Evolutionary conservation across 2,888 invertebrate species (phyloP), one percentile per base, ranked within the genome.

Genomic region (Drosophila koepferae): DNA sequence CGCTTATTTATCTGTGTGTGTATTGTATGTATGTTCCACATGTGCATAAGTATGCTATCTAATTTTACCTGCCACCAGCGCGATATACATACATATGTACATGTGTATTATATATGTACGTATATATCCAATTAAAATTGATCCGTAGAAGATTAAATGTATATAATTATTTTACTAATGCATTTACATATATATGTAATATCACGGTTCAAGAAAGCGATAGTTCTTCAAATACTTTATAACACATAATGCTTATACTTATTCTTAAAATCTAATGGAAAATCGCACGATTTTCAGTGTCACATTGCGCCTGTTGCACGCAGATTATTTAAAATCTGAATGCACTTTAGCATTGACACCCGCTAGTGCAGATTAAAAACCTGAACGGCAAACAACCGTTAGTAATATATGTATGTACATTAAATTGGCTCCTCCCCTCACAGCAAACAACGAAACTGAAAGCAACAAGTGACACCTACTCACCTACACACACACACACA

Each of bases 341-440:
- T 66, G 63, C 69, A 80, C 60, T 66, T 80, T 86, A 77, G 67
- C 67, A 69, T 72, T 73, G 64, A 79, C 81, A 77, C 72, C 83
- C 71, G 74, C 51, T 60, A 72, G 74, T 28, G 51, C 71, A 69
- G 79, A 72, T 73, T 63, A 28, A 61, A 81, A 78, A 69, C 76
- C 67, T 67, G 70, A 74, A 60, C 64, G 44, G 41, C 59, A 58
- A 73, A 41, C 41, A 54, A 55, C 40, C 40, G 48, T 51, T 48
- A 28, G 38, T 36, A 55, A 55, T 49, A 20, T 36, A 49, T 23
- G 44, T 36, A 49, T 23, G 44, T 48, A 60, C 34, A 58, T 43
- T 23, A 60, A 36, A 76, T 59, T 55, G 48, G 12, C 51, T 65
- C 64, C 41, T 20, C 36, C 40, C 8, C 49, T 18, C n/a, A 20